A percentile compares a stretch with the other conserved stretches of the same genome.
Conservation (phyloP, 1,140 invertebrate species). For the Phortica variegata region DNA sequence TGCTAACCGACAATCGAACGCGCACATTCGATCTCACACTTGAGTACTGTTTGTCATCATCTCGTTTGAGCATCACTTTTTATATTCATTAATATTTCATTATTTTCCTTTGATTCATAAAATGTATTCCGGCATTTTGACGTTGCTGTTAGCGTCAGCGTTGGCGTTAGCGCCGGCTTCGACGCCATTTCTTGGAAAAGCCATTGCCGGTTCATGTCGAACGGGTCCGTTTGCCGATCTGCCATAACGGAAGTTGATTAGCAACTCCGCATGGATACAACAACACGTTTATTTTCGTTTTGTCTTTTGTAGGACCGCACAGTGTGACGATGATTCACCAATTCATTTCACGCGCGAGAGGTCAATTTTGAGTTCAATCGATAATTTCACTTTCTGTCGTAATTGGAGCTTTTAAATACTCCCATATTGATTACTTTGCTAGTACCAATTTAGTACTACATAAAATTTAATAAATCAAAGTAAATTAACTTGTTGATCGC, state of each 20-base stretch:
- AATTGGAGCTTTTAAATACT: background rate
- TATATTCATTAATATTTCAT: no score
- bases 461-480: background rate
- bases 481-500: constrained; percentile 3
- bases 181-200: constrained; percentile 9
- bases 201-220: constrained; percentile 20
- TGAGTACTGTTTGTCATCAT: no score
- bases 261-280: background rate
- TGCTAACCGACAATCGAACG: background rate
- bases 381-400: background rate
- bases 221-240: background rate
- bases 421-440: background rate
- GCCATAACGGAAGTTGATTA: background rate
- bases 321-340: no score
- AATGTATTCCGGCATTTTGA: no score
- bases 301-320: background rate
- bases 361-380: background rate
- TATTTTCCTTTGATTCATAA: no score
- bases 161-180: no score
- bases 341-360: no score
- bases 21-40: background rate
- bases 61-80: no score
- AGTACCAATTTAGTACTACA: constrained; percentile 23
- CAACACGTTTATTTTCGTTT: background rate
- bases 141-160: no score